Evolutionary conservation across 2,113 vertebrate species (phyloP).

Genomic region (Xyliphius kryptos): DNA sequence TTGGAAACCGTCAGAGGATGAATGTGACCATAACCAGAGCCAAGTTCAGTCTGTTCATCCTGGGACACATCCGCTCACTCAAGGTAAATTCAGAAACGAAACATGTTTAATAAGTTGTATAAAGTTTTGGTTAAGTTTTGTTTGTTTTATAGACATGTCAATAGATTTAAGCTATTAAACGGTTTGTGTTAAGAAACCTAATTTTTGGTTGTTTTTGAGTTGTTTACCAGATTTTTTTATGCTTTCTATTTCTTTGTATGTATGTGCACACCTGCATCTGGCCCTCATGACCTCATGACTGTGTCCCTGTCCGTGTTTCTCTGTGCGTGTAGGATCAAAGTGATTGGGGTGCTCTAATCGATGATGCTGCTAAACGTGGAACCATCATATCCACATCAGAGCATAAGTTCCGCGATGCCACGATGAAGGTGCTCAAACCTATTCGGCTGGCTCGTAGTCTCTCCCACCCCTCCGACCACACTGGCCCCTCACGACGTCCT

Average conservation of each 20-base stretch:
- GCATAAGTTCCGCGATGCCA: conserved; percentile 57
- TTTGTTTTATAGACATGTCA: not conserved
- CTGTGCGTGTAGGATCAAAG: conserved; percentile 60
- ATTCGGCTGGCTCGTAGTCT: conserved; percentile 28
- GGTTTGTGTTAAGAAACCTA: too few species aligned
- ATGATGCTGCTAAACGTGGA: conserved; percentile 68
- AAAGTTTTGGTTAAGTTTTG: too few species aligned
- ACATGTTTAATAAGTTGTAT: not conserved
- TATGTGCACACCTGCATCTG: too few species aligned
- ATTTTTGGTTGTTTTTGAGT: too few species aligned
- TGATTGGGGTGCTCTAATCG: conserved; percentile 75
- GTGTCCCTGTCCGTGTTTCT: not conserved
- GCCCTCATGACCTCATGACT: not conserved
- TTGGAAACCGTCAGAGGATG: conserved; percentile 73
- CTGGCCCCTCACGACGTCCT: not conserved
- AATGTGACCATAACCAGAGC: conserved; percentile 80
- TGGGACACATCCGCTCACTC: conserved; percentile 72
- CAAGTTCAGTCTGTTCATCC: conserved; percentile 77
- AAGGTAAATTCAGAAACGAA: conserved; percentile 52
- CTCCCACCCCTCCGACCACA: conserved; percentile 5
- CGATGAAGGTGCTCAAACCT: conserved; percentile 65
- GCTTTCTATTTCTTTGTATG: too few species aligned
- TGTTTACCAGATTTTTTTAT: too few species aligned
- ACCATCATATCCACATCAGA: conserved; percentile 64
- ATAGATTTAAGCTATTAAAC: too few species aligned